phyloP scores from a whole-genome alignment of 2,113 vertebrate genomes.

The Pyxicephalus adspersus region DNA sequence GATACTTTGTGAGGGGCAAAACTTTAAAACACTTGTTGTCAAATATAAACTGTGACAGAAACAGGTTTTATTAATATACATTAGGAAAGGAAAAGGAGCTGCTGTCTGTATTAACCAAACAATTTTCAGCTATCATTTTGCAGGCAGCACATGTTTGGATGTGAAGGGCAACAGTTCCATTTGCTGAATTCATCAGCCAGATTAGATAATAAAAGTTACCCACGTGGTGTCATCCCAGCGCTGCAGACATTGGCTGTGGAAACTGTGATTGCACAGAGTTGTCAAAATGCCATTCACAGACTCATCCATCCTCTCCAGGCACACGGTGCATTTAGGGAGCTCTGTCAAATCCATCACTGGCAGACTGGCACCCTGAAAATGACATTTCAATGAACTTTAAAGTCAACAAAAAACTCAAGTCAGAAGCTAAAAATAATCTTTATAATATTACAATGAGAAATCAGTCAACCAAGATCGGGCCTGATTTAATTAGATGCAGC shows the following conservation, averaged over 20 bases:
- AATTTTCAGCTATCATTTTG: too few relatives aligned
- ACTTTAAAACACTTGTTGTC: too few relatives aligned
- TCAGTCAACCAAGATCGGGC: too few relatives aligned
- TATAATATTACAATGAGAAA: too few relatives aligned
- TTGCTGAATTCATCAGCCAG: neutral
- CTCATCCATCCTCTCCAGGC: constrained; percentile 98
- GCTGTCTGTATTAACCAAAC: too few relatives aligned
- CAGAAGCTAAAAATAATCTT: neutral
- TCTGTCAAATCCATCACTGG: constrained; percentile 97
- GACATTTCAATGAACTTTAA: neutral
- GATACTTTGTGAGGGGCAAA: too few relatives aligned
- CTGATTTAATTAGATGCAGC: too few relatives aligned
- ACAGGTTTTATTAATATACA: too few relatives aligned
- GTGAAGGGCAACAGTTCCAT: too few relatives aligned
- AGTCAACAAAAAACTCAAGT: neutral
- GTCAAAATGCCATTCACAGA: constrained; percentile 96
- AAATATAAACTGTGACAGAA: too few relatives aligned
- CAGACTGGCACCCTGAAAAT: constrained; percentile 88
- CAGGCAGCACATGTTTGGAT: too few relatives aligned
- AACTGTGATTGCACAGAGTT: constrained; percentile 97
- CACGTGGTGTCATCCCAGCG: constrained; percentile 98
- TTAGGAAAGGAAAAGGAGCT: too few relatives aligned
- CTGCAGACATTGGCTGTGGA: constrained; percentile 97
- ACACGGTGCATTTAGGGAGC: constrained; percentile 96
- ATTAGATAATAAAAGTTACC: constrained; percentile 63